phyloP scores from a whole-genome alignment of 2,888 invertebrate genomes.

The Latheticus oryzae region DNA sequence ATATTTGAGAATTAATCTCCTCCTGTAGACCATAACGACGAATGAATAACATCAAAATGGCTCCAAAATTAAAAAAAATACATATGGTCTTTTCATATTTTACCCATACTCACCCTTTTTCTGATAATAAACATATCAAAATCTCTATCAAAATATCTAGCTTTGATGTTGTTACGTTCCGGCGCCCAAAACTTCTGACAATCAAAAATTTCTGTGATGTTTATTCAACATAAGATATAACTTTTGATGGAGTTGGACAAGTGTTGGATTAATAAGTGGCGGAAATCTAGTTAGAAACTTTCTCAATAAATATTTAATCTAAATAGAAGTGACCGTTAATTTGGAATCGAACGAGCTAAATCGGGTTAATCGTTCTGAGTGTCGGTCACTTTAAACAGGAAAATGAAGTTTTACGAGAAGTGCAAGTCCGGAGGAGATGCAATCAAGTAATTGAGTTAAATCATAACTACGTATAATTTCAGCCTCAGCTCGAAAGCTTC shows the following conservation, averaged over 20 bases:
- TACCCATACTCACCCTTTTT: not conserved
- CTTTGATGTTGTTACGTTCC: constrained; percentile 10
- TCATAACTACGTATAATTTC: too few species aligned
- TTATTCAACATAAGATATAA: constrained; percentile 5
- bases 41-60: constrained; percentile 2
- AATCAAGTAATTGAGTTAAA: too few species aligned
- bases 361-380: constrained; percentile 41
- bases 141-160: constrained; percentile 3
- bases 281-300: constrained; percentile 24
- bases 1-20: constrained; percentile 24
- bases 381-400: constrained; percentile 37
- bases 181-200: not conserved
- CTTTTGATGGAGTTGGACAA: constrained; percentile 1
- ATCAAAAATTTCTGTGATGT: constrained; percentile 14
- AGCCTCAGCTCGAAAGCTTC: too few species aligned
- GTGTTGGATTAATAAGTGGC: constrained; percentile 14
- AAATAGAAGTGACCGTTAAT: constrained; percentile 25
- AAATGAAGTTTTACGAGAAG: constrained; percentile 37
- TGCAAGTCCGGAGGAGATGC: too few species aligned
- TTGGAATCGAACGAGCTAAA: constrained; percentile 32
- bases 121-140: constrained; percentile 20
- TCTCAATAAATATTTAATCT: constrained; percentile 28
- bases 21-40: constrained; percentile 8
- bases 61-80: constrained; percentile 5
- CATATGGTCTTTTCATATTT: constrained; percentile 1